phyloP scores from a whole-genome alignment of 2,113 vertebrate species.

The Nyctereutes procyonoides region DNA sequence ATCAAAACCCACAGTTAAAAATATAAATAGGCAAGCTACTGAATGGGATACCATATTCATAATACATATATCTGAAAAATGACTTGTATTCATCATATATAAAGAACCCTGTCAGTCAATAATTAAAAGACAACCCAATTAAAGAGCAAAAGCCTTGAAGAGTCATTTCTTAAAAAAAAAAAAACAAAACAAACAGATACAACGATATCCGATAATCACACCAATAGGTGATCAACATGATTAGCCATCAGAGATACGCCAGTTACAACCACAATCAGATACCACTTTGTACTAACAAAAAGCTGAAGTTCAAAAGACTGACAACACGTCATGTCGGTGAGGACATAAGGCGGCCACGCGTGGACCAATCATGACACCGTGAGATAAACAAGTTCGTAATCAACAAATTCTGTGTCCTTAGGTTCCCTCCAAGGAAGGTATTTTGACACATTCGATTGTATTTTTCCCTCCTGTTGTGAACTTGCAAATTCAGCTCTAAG shows the following conservation, averaged over 20 bases:
- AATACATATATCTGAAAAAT: neutral
- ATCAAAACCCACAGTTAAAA: neutral
- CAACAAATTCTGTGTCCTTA: neutral
- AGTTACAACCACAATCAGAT: neutral
- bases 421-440: neutral
- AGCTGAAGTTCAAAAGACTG: neutral
- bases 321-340: fast-evolving
- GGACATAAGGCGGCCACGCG: fast-evolving
- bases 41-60: neutral
- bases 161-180: neutral
- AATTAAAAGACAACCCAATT: neutral
- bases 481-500: neutral
- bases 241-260: neutral
- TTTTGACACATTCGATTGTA: neutral
- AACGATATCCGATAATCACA: neutral
- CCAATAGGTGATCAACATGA: neutral
- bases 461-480: neutral
- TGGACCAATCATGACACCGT: fast-evolving
- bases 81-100: neutral
- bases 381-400: neutral
- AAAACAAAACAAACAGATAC: neutral
- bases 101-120: neutral
- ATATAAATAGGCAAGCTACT: neutral
- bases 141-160: neutral
- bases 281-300: neutral